Evolutionary conservation across 1,140 invertebrate species (phyloP), one percentile per base, ranked within the genome.

Genomic region (Drosophila ficusphila): DNA sequence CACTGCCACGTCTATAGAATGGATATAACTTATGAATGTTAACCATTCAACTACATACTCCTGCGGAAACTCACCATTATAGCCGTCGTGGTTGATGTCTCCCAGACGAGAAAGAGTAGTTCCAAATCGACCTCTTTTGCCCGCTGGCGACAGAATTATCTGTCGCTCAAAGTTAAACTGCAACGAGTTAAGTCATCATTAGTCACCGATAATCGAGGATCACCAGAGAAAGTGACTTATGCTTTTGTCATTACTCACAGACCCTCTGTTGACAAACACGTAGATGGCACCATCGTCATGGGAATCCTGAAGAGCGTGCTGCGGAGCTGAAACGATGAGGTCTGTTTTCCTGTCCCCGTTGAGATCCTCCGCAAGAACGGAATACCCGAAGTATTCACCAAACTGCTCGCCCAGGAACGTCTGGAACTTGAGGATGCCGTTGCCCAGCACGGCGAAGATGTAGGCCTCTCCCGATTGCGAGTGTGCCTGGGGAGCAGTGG

Each of bases 351-450:
- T 93, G 89, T 97, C 96, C 3, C 92, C 92, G 79, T 96, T 95
- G 1, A 97, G 79, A 91, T 97, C 96, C 18, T 94, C 92, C 2
- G 94, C 94, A 36, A 94, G 91, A 1, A 98, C 75, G n/a, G 93
- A 92, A 0, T 95, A 93, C 6, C 97, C 97, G 89, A 97, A 97
- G 86, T 96, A 96, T 44, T 96, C 94, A 0, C 96, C 96, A 19
- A 94, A 90, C 86, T 97, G 94, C 16, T 92, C 90, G 0, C 95
- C 95, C 7, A 90, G 73, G 33, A 91, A 91, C 4, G 69, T 61
- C 11, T 77, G 71, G 21, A 52, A 53, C 27, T 77, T 78, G 3
- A 68, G 67, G 3, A 91, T 90, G 11, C 31, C 62, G 6, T 53
- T 18, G 21, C 57, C 61, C 0, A 29, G 36, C 4, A 79, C 56